These are phyloP conservation scores for Hirtodrosophila duncani DNA, from an alignment of 2,888 invertebrate species.

Conservation along the genomic window DNA sequence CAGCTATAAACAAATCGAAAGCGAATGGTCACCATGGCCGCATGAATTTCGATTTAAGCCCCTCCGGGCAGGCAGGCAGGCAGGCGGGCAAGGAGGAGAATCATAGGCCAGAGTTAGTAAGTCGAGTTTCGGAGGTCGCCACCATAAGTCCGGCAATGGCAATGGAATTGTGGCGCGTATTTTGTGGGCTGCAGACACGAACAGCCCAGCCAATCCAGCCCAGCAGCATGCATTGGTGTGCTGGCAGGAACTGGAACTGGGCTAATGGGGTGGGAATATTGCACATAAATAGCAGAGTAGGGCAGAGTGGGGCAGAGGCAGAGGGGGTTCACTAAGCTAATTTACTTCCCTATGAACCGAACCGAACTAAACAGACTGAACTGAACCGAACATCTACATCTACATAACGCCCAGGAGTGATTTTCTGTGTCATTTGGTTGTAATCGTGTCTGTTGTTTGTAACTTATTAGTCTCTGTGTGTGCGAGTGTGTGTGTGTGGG, in stretches of 20 bases:
- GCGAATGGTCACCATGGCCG: conserved; percentile 40
- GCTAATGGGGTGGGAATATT: conserved; percentile 20
- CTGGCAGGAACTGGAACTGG: background rate
- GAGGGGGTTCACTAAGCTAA: conserved; percentile 44
- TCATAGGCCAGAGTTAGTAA: background rate
- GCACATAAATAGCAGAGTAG: conserved; percentile 35
- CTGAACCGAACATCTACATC: conserved; percentile 15
- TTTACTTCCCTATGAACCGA: conserved; percentile 63
- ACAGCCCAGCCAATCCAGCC: conserved; percentile 31
- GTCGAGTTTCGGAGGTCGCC: conserved; percentile 21
- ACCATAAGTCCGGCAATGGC: conserved; percentile 45
- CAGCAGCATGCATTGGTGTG: conserved; percentile 23
- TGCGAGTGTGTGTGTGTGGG: conserved; percentile 14
- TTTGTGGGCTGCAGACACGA: conserved; percentile 60
- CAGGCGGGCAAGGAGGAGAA: conserved; percentile 1
- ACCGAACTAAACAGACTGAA: conserved; percentile 33
- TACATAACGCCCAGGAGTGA: conserved; percentile 60
- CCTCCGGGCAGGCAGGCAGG: conserved; percentile 7
- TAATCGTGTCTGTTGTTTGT: conserved; percentile 75
- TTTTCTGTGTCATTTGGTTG: conserved; percentile 73
- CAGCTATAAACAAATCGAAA: conserved; percentile 65
- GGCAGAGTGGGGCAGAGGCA: conserved; percentile 24
- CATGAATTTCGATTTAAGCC: conserved; percentile 63
- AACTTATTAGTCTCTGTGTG: conserved; percentile 67
- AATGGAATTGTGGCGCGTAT: conserved; percentile 61